Evolutionary conservation across 2,797 vertebrate genomes (phyloP), one percentile per base, ranked within the genome.

Genomic region (Hozukius guyotensis): DNA sequence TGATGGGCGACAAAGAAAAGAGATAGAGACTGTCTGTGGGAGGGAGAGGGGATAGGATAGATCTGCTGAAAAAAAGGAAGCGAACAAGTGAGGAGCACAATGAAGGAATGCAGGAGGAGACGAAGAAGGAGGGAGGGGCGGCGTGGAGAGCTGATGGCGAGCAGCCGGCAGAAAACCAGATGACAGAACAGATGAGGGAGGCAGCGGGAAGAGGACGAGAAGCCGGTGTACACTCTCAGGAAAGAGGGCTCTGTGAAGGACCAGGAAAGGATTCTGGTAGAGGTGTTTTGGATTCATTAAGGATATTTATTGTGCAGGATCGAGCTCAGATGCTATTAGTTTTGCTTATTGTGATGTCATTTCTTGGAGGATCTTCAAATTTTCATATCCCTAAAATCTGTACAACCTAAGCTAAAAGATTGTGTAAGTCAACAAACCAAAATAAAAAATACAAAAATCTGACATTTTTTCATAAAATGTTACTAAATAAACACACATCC

Each of bases 91-190:
- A 76, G 59, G 65, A 79, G 69, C 77, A 84, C 72, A 57, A 76
- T 78, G 66, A 57, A 85, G 81, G 72, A 81, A 84, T 67, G 80
- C 12, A 60, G 73, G 53, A 85, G 78, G 55, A 56, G 57, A 71
- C 1, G 80, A 31, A 69, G 63, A 57, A 72, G 80, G 46, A 64
- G 46, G 83, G 24, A 53, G 31, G 67, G 34, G 62, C 20, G 0
- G 55, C 10, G 0, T 5, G 32, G 70, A n/a, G 62, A 49, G 63
- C 72, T 77, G 78, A 80, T 49, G 53, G 56, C 2, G 49, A 80
- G 65, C 74, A 73, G 81, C 67, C n/a, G 27, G 80, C 46, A 49
- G 78, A 67, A 77, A 81, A 71, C n/a, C 34, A 49, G 59, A 78
- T 74, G 81, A 85, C 59, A 78, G 72, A 49, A 78, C 18, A 74